Conservation (phyloP, 2,888 invertebrate species). For the Pachliopta kotzebuea region DNA sequence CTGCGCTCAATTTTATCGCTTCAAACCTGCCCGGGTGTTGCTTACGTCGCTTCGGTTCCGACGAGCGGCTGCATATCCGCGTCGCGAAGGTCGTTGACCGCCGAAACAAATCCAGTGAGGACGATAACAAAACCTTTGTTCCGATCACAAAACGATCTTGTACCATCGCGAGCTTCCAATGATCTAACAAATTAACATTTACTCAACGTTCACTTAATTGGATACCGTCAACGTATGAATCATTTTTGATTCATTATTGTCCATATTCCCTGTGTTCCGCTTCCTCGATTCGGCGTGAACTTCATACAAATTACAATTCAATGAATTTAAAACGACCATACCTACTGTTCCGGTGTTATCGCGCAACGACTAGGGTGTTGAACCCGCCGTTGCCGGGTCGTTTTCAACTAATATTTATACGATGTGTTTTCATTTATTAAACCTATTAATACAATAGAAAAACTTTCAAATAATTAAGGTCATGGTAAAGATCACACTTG, state of each 20-base stretch:
- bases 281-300: constrained; percentile 25
- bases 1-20: constrained; percentile 51
- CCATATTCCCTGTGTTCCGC: constrained; percentile 18
- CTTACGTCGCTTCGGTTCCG: constrained; percentile 42
- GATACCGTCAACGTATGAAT: constrained; percentile 2
- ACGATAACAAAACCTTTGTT: constrained; percentile 45
- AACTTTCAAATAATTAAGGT: background rate
- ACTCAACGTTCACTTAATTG: constrained; percentile 9
- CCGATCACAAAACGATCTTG: constrained; percentile 22
- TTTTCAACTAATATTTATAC: constrained; percentile 43
- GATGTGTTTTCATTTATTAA: constrained; percentile 36
- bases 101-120: constrained; percentile 66
- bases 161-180: constrained; percentile 23
- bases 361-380: constrained; percentile 45
- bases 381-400: constrained; percentile 43
- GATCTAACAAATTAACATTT: constrained; percentile 20
- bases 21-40: constrained; percentile 24
- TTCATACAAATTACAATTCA: constrained; percentile 27
- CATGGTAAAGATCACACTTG: constrained; percentile 25
- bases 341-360: constrained; percentile 44
- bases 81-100: constrained; percentile 71
- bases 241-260: constrained; percentile 11
- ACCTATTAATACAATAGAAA: constrained; percentile 32
- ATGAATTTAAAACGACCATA: constrained; percentile 22
- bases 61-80: constrained; percentile 42